phyloP scores from a whole-genome alignment of 1,140 invertebrate genomes.

The Euura saliciscinereae region DNA sequence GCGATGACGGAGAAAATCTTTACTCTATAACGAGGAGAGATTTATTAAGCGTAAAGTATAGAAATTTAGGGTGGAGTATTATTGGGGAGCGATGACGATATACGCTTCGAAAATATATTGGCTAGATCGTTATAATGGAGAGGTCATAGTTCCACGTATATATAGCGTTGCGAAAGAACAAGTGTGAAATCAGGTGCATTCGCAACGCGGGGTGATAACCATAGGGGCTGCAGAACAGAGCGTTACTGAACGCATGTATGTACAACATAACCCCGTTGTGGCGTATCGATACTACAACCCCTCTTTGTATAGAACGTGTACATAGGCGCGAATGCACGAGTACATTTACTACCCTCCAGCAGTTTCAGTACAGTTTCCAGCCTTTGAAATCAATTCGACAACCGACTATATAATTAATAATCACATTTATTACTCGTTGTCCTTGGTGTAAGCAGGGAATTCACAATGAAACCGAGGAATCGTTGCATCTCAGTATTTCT shows the following conservation, averaged over 20 bases:
- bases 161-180: conserved; percentile 44
- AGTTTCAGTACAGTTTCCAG: not conserved
- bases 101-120: not conserved
- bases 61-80: not conserved
- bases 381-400: too few relatives aligned
- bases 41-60: not conserved
- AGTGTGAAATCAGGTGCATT: conserved; percentile 59
- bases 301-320: too few relatives aligned
- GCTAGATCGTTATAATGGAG: not conserved
- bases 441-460: too few relatives aligned
- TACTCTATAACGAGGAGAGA: not conserved
- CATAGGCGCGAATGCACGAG: not conserved
- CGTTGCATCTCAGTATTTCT: too few relatives aligned
- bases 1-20: too few relatives aligned
- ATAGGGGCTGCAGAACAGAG: not conserved
- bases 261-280: not conserved
- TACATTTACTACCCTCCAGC: not conserved
- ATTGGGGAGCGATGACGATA: not conserved
- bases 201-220: conserved; percentile 32
- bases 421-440: too few relatives aligned
- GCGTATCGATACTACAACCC: not conserved
- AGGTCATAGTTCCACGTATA: too few relatives aligned
- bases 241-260: not conserved
- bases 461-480: too few relatives aligned
- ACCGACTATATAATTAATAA: too few relatives aligned